Conservation (phyloP, 2,888 invertebrate genomes). For the Dasypogon diadema region DNA sequence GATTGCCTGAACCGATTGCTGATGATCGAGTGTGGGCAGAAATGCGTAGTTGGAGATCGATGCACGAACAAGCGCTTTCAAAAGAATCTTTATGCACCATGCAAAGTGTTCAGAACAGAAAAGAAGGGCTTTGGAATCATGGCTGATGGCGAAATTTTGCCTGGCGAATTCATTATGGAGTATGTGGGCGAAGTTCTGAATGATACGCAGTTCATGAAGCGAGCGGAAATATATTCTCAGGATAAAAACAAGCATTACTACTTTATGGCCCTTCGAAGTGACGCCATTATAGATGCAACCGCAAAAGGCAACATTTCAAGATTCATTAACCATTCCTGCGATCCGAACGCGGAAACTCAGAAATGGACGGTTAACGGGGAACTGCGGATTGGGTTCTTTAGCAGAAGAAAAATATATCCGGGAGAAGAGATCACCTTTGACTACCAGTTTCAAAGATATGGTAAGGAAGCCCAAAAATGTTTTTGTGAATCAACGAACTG, state of each 20-base stretch:
- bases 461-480: conserved; percentile 96
- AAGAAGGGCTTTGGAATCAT: conserved; percentile 96
- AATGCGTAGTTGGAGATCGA: conserved; percentile 88
- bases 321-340: conserved; percentile 99
- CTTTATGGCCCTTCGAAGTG: conserved; percentile 95
- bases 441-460: conserved; percentile 97
- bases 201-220: conserved; percentile 87
- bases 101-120: conserved; percentile 90
- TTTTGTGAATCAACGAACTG: conserved; percentile 91
- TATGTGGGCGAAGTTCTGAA: conserved; percentile 98
- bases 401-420: conserved; percentile 81
- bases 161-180: conserved; percentile 95
- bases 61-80: conserved; percentile 97
- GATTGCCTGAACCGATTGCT: conserved; percentile 96
- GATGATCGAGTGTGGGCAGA: conserved; percentile 97
- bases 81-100: conserved; percentile 83
- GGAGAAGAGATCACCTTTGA: conserved; percentile 99
- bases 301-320: conserved; percentile 94
- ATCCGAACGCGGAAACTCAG: conserved; percentile 98
- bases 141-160: conserved; percentile 63
- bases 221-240: conserved; percentile 89
- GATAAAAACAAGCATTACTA: conserved; percentile 94
- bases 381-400: conserved; percentile 96
- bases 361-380: conserved; percentile 97
- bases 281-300: conserved; percentile 97